These are phyloP conservation scores for Lordiphosa collinella DNA, from an alignment of 1,140 invertebrate species.

Conservation along the genomic window DNA sequence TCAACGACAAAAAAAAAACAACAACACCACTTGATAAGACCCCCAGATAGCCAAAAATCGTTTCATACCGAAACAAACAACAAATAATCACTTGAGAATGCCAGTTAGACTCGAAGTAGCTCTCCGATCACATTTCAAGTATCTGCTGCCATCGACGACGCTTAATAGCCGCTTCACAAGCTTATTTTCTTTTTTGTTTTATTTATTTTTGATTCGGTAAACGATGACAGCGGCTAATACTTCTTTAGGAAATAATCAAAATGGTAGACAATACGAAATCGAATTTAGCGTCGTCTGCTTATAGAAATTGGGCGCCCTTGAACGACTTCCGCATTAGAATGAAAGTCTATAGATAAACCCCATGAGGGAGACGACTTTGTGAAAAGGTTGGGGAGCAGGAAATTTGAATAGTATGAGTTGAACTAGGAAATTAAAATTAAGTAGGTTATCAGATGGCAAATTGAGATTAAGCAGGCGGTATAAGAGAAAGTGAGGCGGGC, in stretches of 20 bases:
- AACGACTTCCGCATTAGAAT: constrained; percentile 30
- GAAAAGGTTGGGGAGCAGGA: neutral
- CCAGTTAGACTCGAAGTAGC: constrained; percentile 22
- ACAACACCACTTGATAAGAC: constrained; percentile 40
- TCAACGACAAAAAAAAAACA: constrained; percentile 8
- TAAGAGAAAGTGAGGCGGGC: too few relatives aligned
- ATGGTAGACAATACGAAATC: neutral
- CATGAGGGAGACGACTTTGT: neutral
- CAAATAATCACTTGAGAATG: constrained; percentile 49
- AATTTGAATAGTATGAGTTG: neutral
- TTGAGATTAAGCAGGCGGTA: too few relatives aligned
- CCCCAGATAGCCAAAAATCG: constrained; percentile 35
- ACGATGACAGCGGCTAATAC: neutral
- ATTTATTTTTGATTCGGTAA: neutral
- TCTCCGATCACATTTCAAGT: constrained; percentile 36
- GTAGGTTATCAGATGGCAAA: too few relatives aligned
- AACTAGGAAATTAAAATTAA: neutral
- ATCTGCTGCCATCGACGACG: constrained; percentile 31
- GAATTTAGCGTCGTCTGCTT: constrained; percentile 2
- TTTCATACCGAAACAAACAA: constrained; percentile 37
- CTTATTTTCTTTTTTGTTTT: constrained; percentile 32
- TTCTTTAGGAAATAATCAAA: neutral
- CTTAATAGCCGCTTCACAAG: constrained; percentile 46
- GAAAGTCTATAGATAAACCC: constrained; percentile 32
- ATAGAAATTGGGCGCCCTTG: constrained; percentile 30